Evolutionary conservation across 53 echinoderm and acorn worm genomes (phyloP), one percentile per base, ranked within the genome.

Genomic region (Zoroaster sp.): DNA sequence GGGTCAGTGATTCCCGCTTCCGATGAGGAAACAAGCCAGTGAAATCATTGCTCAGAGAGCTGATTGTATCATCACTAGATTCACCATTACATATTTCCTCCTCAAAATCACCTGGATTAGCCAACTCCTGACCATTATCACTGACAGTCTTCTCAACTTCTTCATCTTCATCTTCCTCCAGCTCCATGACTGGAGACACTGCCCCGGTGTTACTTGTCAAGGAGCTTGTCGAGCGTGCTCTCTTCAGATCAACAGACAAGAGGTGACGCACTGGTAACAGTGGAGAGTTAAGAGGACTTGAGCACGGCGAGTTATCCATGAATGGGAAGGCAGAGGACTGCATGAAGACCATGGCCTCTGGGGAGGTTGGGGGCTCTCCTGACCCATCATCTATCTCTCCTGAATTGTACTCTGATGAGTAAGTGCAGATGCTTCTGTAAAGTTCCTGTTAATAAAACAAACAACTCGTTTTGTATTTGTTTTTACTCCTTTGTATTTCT

Each of bases 391-490:
- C 75, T 21, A 44, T 10, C 17, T 81, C 81, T 13, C 40, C 39
- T 18, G 17, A 7, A 2, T 66, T 4, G 31, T 94, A 93, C 42
- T 93, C 88, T 14, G 77, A 78, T 40, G 94, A 88, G 20, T 73
- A 83, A 70, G 53, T 89, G 74, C 97, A 95, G 35, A 90, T 88
- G 46, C 91, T 88, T 70, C 91, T 90, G 76, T 96, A 96, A 40
- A 93, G 87, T 30, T 93, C 93, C 97, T 96, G 90, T 2, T n/a
- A 43, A 75, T 12, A 17, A 55, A 37, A 32, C 72, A 74, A 82
- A 78, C 77, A 78, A 34, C 17, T 31, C 20, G 35, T 34, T 1
- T 51, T 5, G 21, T 51, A 53, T 31, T 77, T 42, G 32, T 46
- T n/a, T n/a, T n/a, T n/a, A n/a, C n/a, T n/a, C n/a, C n/a, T n/a